Percentiles rank a stretch among this genome's conserved stretches.
These are phyloP conservation scores for Gracilinanus agilis DNA, from an alignment of 2,113 vertebrate species.

Conservation along the genomic window DNA sequence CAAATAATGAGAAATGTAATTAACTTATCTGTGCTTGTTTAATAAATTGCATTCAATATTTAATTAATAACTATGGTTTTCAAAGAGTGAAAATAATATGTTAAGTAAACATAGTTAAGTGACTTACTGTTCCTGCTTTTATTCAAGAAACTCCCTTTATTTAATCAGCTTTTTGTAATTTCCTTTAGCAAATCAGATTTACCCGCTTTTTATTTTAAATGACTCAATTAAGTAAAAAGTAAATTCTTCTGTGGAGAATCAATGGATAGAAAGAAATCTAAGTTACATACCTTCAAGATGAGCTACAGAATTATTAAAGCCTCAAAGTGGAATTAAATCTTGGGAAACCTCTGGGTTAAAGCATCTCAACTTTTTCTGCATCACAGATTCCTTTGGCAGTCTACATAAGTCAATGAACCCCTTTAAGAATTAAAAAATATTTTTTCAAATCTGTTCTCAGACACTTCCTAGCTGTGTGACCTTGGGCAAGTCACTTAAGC, in stretches of 20 bases:
- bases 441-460: too few relatives aligned
- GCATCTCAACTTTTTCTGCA: not conserved
- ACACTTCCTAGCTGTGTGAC: too few relatives aligned
- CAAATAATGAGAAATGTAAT: constrained; percentile 76
- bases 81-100: constrained; percentile 62
- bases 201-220: constrained; percentile 30
- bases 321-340: not conserved
- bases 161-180: constrained; percentile 39
- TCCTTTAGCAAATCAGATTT: constrained; percentile 41
- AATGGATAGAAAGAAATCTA: not conserved
- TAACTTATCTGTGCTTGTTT: constrained; percentile 30
- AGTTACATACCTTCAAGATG: not conserved
- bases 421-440: not conserved
- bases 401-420: not conserved
- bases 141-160: constrained; percentile 25
- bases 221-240: constrained; percentile 24
- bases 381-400: not conserved
- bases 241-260: constrained; percentile 1
- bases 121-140: constrained; percentile 28
- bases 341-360: not conserved
- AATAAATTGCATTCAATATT: constrained; percentile 61
- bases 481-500: too few relatives aligned
- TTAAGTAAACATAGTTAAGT: constrained; percentile 62
- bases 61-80: constrained; percentile 73
- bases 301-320: not conserved